phyloP scores from a whole-genome alignment of 2,888 invertebrate species.

The Ichneumoninae sp. region DNA sequence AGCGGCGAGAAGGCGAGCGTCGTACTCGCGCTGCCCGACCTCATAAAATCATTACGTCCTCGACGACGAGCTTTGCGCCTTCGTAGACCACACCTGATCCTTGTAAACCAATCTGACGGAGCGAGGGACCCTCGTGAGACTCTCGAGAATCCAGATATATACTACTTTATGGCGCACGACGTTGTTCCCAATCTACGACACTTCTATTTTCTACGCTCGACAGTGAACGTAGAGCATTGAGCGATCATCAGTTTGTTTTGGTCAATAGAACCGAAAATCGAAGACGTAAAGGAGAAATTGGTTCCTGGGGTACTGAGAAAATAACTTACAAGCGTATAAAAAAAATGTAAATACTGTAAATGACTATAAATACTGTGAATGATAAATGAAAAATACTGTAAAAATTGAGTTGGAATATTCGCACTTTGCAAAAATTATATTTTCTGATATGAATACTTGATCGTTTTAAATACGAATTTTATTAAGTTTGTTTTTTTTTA shows the following conservation, averaged over 20 bases:
- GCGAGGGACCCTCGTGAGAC: slow-evolving; percentile 46
- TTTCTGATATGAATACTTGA: background rate
- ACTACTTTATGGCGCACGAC: slow-evolving; percentile 50
- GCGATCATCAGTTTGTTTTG: slow-evolving; percentile 17
- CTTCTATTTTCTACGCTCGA: slow-evolving; percentile 14
- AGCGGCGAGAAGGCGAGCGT: slow-evolving; percentile 50
- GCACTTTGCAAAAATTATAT: background rate
- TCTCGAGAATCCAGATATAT: slow-evolving; percentile 55
- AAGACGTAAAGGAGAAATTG: background rate
- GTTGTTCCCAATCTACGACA: slow-evolving; percentile 30
- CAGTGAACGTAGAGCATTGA: background rate
- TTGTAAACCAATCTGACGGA: slow-evolving; percentile 70
- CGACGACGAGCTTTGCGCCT: slow-evolving; percentile 73
- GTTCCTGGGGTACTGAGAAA: background rate
- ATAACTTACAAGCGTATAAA: background rate
- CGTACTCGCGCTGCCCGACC: slow-evolving; percentile 59
- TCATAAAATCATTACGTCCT: slow-evolving; percentile 79
- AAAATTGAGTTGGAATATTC: background rate
- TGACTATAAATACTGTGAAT: too few species aligned
- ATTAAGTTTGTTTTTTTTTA: background rate
- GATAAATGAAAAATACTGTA: background rate
- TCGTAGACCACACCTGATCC: slow-evolving; percentile 76
- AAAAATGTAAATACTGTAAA: background rate
- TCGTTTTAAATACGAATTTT: background rate
- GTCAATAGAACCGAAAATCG: slow-evolving; percentile 10